phyloP scores from a whole-genome alignment of 2,888 invertebrate species.

The Aleiodes leptofemur region DNA sequence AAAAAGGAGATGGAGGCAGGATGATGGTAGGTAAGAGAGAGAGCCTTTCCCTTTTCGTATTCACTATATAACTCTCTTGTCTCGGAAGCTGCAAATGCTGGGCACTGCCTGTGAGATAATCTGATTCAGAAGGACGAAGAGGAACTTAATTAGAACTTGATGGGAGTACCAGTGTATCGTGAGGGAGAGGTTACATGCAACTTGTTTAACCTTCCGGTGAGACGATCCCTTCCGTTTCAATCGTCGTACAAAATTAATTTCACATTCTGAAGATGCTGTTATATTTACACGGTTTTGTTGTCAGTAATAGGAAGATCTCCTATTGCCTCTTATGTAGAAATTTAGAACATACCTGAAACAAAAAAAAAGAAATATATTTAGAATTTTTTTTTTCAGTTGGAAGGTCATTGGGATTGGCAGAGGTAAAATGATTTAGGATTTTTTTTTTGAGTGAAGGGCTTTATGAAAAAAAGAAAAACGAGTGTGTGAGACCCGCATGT shows the following conservation, averaged over 20 bases:
- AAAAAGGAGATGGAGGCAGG: slow-evolving; percentile 4
- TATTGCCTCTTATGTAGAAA: not conserved
- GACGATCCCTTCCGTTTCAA: slow-evolving; percentile 41
- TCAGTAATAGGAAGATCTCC: not conserved
- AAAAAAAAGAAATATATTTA: slow-evolving; percentile 47
- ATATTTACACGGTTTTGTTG: not conserved
- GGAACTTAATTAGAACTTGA: slow-evolving; percentile 56
- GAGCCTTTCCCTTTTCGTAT: not conserved
- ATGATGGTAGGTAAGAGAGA: not conserved
- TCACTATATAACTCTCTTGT: not conserved
- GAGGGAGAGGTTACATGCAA: slow-evolving; percentile 43
- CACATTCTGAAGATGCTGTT: not conserved
- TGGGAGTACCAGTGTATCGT: slow-evolving; percentile 50
- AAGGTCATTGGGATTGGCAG: no score
- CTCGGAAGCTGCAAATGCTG: slow-evolving; percentile 33
- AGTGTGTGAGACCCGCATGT: no score
- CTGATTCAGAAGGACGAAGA: slow-evolving; percentile 48
- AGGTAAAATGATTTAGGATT: no score
- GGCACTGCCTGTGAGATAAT: slow-evolving; percentile 49
- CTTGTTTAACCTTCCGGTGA: slow-evolving; percentile 55
- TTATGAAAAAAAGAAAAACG: no score
- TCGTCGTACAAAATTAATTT: slow-evolving; percentile 40
- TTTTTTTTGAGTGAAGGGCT: no score
- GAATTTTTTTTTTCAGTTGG: not conserved
- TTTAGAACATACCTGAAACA: slow-evolving; percentile 65